phyloP scores from a whole-genome alignment of 1,140 invertebrate species.

The Drosophila insularis region DNA sequence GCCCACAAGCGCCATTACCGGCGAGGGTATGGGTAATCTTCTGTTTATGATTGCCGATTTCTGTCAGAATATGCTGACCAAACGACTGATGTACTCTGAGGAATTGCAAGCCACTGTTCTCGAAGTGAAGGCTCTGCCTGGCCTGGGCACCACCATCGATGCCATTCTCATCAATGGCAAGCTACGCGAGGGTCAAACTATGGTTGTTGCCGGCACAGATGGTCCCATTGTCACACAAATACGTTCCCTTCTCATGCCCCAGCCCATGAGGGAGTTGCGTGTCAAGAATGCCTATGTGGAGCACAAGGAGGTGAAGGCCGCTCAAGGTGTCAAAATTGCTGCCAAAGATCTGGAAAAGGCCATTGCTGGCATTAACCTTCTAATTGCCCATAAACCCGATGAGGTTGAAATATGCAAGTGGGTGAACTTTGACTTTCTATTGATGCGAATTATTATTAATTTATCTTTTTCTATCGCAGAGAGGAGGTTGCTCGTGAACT shows the following conservation, averaged over 20 bases:
- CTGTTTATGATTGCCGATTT: conserved; percentile 96
- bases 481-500: conserved; percentile 92
- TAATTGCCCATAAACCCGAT: conserved; percentile 95
- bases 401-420: conserved; percentile 93
- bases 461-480: conserved; percentile 80
- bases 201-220: conserved; percentile 98
- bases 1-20: conserved; percentile 97
- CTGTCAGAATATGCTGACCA: conserved; percentile 95
- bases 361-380: conserved; percentile 95
- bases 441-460: not conserved
- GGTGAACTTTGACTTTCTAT: conserved; percentile 24
- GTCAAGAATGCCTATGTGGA: conserved; percentile 99
- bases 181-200: conserved; percentile 95
- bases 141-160: conserved; percentile 99
- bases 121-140: conserved; percentile 99
- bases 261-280: conserved; percentile 98
- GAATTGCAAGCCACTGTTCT: conserved; percentile 98
- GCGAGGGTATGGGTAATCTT: conserved; percentile 99
- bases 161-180: conserved; percentile 98
- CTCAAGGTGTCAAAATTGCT: conserved; percentile 99
- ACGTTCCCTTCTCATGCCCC: conserved; percentile 97
- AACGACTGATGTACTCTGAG: conserved; percentile 95
- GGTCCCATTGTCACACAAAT: conserved; percentile 99
- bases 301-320: conserved; percentile 96
- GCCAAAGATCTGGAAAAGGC: conserved; percentile 99